Evolutionary conservation across 2,888 invertebrate genomes (phyloP), one percentile per base, ranked within the genome.

Genomic region (Chloroclysta siterata): DNA sequence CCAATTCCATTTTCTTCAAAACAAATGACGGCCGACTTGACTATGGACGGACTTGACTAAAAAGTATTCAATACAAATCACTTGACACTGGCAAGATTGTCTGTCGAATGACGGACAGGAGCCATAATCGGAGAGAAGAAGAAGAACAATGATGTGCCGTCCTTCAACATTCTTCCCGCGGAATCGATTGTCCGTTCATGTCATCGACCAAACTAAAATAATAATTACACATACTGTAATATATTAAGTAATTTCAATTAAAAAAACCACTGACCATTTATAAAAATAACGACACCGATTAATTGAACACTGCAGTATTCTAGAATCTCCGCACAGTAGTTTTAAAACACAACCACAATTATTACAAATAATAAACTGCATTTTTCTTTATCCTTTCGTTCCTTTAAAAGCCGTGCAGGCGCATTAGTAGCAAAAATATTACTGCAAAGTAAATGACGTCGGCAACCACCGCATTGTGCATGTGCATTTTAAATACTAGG

Each of bases 391-490:
- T 88, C 84, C 87, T 85, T 79, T 73, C 74, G 74, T 82, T 83
- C 82, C 82, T 83, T 83, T 83, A 84, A 76, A 75, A 88, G 74
- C 81, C 89, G 90, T 91, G 87, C 83, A 84, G 81, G 87, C 90
- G 90, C 91, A 90, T 88, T 91, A 89, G 88, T 85, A 81, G 90
- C 87, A 81, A 88, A 91, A 91, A 87, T 90, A 88, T 87, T 84
- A 92, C 92, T 93, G 92, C 92, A 93, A 92, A 89, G 83, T 85
- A 88, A 79, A 88, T 91, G 92, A 92, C 92, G 92, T 92, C 87
- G 89, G 78, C 87, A 86, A 90, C 85, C 78, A 81, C 92, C 83
- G 92, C 92, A 93, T 89, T 89, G 89, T 90, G 83, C 87, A 88
- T 87, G 86, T 89, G 85, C 85, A 87, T 89, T 90, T 86, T 87